Evolutionary conservation across 2,113 vertebrate species (phyloP).

Genomic region (Corydoras maculifer): DNA sequence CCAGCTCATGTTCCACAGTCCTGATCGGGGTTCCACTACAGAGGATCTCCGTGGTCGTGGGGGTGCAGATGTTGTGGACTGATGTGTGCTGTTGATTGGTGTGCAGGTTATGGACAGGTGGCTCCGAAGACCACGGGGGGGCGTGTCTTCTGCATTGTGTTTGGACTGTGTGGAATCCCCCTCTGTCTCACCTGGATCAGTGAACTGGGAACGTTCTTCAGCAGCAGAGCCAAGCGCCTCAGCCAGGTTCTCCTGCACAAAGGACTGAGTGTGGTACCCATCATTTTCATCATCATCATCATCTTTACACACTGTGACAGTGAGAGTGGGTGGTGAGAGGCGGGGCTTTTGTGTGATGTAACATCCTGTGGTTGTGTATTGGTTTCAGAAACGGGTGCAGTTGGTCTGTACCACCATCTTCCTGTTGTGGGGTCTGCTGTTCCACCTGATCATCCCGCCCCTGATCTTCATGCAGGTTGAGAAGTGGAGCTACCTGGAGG

Average conservation of each 20-base stretch:
- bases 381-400: slow-evolving; percentile 81
- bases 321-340: too few relatives aligned
- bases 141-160: slow-evolving; percentile 92
- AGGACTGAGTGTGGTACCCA: slow-evolving; percentile 81
- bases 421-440: slow-evolving; percentile 85
- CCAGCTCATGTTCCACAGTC: too few relatives aligned
- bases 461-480: slow-evolving; percentile 86
- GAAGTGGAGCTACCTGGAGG: slow-evolving; percentile 88
- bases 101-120: slow-evolving; percentile 88
- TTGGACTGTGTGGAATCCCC: slow-evolving; percentile 90
- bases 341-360: background rate
- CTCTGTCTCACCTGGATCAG: slow-evolving; percentile 96
- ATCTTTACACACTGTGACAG: background rate
- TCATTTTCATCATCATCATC: background rate
- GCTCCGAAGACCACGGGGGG: slow-evolving; percentile 84
- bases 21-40: too few relatives aligned
- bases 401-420: slow-evolving; percentile 85
- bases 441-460: slow-evolving; percentile 88
- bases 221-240: slow-evolving; percentile 83
- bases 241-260: slow-evolving; percentile 82
- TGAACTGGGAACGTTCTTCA: slow-evolving; percentile 90
- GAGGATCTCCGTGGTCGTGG: too few relatives aligned
- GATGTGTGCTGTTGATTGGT: background rate
- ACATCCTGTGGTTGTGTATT: background rate
- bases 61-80: background rate